Evolutionary conservation across 2,888 invertebrate species (phyloP).

Genomic region (Idaea aversata): DNA sequence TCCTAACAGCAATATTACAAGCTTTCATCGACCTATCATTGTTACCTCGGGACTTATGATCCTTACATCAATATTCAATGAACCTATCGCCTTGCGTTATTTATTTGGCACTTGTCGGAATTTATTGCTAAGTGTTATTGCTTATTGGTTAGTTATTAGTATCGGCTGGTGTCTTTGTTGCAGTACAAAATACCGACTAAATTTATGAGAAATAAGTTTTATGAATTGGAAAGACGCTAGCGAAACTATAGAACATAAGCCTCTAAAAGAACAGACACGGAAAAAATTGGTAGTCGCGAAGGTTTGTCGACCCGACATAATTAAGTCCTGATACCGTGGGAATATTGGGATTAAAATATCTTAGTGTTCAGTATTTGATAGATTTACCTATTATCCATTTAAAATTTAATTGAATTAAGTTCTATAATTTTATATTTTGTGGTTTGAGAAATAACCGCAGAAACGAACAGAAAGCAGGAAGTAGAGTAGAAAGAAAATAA

Average conservation of each 20-base stretch:
- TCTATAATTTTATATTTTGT: too few species aligned
- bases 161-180: background rate
- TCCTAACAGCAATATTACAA: conserved; percentile 20
- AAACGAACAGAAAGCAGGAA: too few species aligned
- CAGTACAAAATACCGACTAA: background rate
- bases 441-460: too few species aligned
- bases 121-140: conserved; percentile 3
- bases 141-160: background rate
- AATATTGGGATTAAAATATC: too few species aligned
- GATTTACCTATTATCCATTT: too few species aligned
- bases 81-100: conserved; percentile 20
- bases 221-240: background rate
- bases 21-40: conserved; percentile 19
- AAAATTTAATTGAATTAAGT: too few species aligned
- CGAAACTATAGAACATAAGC: background rate
- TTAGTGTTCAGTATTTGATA: too few species aligned
- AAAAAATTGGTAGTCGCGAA: background rate
- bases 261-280: background rate
- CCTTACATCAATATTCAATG: conserved; percentile 26
- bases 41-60: conserved; percentile 17
- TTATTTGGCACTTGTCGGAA: conserved; percentile 18
- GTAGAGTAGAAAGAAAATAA: too few species aligned
- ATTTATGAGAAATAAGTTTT: background rate
- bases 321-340: too few species aligned
- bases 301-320: background rate